phyloP scores from a whole-genome alignment of 2,113 vertebrate species.

The Pluvialis apricaria region DNA sequence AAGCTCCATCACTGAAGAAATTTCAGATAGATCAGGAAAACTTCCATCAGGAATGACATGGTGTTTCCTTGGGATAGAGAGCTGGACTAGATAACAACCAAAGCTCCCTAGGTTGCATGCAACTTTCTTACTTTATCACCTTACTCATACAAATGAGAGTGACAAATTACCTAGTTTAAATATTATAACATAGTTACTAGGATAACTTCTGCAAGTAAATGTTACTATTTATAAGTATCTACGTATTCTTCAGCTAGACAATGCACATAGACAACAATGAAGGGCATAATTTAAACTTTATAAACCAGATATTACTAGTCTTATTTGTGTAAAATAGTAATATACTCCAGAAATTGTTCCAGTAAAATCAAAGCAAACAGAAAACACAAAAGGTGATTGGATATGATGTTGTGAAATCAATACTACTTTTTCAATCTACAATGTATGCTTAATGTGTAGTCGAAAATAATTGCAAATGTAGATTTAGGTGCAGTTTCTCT shows the following conservation, averaged over 20 bases:
- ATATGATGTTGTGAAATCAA: not conserved
- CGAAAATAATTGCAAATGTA: not conserved
- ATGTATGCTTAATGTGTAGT: not conserved
- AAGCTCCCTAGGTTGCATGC: not conserved
- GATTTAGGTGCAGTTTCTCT: not conserved
- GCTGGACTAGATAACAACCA: not conserved
- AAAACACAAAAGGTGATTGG: not conserved
- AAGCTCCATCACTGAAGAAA: not conserved
- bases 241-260: not conserved
- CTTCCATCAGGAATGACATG: not conserved
- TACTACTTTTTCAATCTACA: not conserved
- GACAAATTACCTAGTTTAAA: not conserved
- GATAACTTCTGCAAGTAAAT: not conserved
- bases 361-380: not conserved
- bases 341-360: not conserved
- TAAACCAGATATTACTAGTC: not conserved
- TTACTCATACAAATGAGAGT: not conserved
- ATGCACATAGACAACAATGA: not conserved
- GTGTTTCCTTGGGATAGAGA: not conserved
- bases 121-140: not conserved
- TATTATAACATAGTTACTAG: not conserved
- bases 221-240: not conserved
- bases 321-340: not conserved
- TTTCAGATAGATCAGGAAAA: not conserved
- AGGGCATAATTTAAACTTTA: not conserved